Evolutionary conservation across 2,113 vertebrate genomes (phyloP).

Genomic region (Pelobates fuscus): DNA sequence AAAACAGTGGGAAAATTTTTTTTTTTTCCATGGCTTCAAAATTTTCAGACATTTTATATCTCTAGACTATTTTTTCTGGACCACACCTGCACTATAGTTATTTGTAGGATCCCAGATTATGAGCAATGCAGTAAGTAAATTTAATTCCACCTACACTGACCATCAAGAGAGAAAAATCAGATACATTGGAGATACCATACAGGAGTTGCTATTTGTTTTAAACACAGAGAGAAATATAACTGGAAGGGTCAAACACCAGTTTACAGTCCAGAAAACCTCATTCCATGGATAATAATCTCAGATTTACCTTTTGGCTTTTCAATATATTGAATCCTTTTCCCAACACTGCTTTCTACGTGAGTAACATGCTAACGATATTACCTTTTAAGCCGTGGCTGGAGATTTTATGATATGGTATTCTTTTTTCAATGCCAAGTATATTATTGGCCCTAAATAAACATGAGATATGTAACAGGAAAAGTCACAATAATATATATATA

Average conservation of each 20-base stretch:
- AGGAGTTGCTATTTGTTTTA: no score
- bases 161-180: no score
- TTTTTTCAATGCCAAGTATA: constrained; percentile 33
- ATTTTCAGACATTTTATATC: no score
- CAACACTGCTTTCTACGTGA: constrained; percentile 11
- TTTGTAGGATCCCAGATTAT: no score
- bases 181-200: no score
- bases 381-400: constrained; percentile 45
- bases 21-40: no score
- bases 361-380: constrained; percentile 43
- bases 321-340: constrained; percentile 43
- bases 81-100: no score
- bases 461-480: constrained; percentile 42
- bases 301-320: constrained; percentile 41
- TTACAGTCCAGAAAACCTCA: constrained; percentile 2
- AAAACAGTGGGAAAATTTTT: no score
- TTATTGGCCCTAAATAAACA: constrained; percentile 49
- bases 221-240: constrained; percentile 1
- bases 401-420: constrained; percentile 34
- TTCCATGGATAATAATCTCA: constrained; percentile 30
- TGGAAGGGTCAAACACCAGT: neutral
- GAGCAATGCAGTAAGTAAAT: no score
- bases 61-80: no score
- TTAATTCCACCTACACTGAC: no score
- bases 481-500: constrained; percentile 16